Evolutionary conservation across 2,888 invertebrate genomes (phyloP), one percentile per base, ranked within the genome.

Genomic region (Stictocephala bisonia): DNA sequence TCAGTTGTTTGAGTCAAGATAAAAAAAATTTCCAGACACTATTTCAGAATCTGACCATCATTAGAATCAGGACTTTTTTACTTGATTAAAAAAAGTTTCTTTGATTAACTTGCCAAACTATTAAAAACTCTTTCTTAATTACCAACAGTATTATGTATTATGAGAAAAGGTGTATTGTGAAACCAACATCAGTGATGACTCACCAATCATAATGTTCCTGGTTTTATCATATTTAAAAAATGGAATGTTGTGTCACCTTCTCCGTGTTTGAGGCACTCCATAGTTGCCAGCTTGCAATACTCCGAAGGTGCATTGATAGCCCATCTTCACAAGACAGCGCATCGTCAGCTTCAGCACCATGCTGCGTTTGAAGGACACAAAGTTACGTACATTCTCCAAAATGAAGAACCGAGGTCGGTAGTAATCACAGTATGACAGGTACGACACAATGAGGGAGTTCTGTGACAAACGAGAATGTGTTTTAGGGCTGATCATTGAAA

Each of bases 251-350:
- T 68, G 51, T 70, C 79, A 87, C 84, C 94, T 86, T 78, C 93
- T 85, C 66, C 94, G 85, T 0, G 93, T 94, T 82, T 95, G 94
- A 1, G 95, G 92, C 1, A 95, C 90, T 0, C 95, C 95, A 81
- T 93, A 95, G 82, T 91, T 90, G 0, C 95, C 95, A 0, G 94
- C 94, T 85, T 95, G 95, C 13, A 95, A 82, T n/a, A 95, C 88
- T 0, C 93, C 94, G 81, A 94, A 93, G 0, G 93, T 91, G 77
- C 93, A 94, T 84, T 95, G 94, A 81, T 95, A 95, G 0, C 94
- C 95, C 91, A 95, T 94, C 64, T 90, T 88, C 27, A 94, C 81
- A 15, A 95, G 85, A 77, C 93, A 91, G 0, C 92, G 85, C 35
- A 95, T 82, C 0, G 94, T 91, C 77, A 95, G 83, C 84, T 94